Conservation (phyloP, 2,888 invertebrate genomes). For the Cosmopolites sordidus region DNA sequence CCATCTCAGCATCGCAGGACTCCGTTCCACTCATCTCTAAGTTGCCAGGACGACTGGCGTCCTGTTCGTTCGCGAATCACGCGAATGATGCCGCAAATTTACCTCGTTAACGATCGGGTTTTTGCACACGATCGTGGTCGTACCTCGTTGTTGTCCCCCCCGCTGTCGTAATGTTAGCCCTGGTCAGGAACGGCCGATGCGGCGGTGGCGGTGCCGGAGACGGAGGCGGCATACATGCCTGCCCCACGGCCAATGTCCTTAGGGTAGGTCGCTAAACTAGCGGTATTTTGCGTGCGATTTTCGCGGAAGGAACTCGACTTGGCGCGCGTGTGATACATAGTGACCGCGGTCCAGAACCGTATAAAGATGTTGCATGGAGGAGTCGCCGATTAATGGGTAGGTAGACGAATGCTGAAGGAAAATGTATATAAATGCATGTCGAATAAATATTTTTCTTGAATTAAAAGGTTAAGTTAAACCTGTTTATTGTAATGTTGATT, state of each 20-base stretch:
- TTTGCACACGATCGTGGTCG: conserved; percentile 18
- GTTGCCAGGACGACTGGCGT: conserved; percentile 22
- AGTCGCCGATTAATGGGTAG: too few species aligned
- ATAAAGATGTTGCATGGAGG: too few species aligned
- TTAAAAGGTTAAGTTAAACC: too few species aligned
- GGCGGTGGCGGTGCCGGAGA: conserved; percentile 8
- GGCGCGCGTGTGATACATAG: not conserved
- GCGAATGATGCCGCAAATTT: too few species aligned
- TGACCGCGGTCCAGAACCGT: too few species aligned
- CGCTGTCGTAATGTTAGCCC: conserved; percentile 46
- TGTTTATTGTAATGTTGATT: too few species aligned
- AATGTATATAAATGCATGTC: too few species aligned
- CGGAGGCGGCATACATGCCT: conserved; percentile 25
- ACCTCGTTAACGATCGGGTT: conserved; percentile 7
- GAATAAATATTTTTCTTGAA: too few species aligned
- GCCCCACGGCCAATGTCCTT: conserved; percentile 47
- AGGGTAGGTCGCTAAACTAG: conserved; percentile 44
- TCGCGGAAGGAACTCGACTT: conserved; percentile 18
- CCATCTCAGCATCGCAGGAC: conserved; percentile 4
- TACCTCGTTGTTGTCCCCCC: not conserved
- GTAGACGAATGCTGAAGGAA: too few species aligned
- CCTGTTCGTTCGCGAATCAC: conserved; percentile 18
- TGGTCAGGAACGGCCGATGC: conserved; percentile 39
- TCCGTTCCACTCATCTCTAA: conserved; percentile 12
- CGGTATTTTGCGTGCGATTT: conserved; percentile 42